Base-by-base conservation (phyloP, 2,888 invertebrate genomes). In the Drosophila peninsularis region DNA sequence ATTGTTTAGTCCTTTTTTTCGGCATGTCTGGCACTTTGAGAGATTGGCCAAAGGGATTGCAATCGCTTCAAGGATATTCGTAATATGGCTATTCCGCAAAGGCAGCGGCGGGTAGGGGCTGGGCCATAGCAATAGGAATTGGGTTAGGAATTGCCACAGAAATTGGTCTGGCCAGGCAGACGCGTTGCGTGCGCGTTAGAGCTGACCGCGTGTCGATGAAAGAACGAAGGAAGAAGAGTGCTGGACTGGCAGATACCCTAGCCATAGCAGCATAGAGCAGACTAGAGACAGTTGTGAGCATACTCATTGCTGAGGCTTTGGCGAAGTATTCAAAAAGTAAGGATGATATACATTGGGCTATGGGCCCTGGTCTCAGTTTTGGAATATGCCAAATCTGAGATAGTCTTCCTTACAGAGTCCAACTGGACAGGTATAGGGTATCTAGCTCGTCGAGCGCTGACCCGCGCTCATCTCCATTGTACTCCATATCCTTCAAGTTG, bases 1-100 rank as follows among this genome's bases (percentile, higher is more conserved):
- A 90, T 90, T 90, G 90, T 90, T 90, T 90, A 90, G 89, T 88
- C 85, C 88, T 88, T 90, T 90, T 89, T 54, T 19, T 41, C 19
- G 87, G 90, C 90, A 80, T 88, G 85, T 80, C 75, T 80, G 90
- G 84, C 89, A 85, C 89, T 85, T 85, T 89, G 89, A 89, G 86
- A 90, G 89, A 89, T 89, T 89, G 89, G 79, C 80, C 78, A 68
- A 70, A 71, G 69, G 76, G 74, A 64, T 64, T 63, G 64, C 63
- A 62, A 63, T 64, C 37, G 63, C 30, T 52, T 53, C 45, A 58
- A 67, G 75, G 47, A 62, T 73, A 50, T 52, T 27, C 37, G 37
- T 49, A 70, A 52, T 52, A 37, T 27, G 52, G 52, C 36, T 55
- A 52, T 49, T 17, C 19, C 24, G 24, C 9, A 30, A n/a, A 21